phyloP scores from a whole-genome alignment of 2,797 vertebrate genomes.

The Salmo trutta region DNA sequence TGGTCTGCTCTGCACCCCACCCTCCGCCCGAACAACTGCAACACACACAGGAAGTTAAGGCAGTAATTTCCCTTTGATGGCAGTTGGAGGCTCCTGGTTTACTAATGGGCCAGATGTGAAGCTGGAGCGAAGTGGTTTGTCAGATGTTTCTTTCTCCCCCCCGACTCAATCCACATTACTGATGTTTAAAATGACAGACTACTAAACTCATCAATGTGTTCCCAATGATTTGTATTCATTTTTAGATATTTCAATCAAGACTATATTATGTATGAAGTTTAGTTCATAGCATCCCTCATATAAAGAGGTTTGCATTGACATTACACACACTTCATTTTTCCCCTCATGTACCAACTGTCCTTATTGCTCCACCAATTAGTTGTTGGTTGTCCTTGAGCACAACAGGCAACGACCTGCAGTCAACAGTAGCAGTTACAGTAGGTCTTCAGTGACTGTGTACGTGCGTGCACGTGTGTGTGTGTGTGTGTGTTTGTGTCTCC shows the following conservation, averaged over 20 bases:
- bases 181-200: slow-evolving; percentile 37
- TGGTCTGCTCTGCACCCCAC: slow-evolving; percentile 12
- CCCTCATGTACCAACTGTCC: background rate
- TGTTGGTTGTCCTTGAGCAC: background rate
- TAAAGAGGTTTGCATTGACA: background rate
- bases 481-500: slow-evolving; percentile 14
- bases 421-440: background rate
- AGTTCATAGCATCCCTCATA: background rate
- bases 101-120: slow-evolving; percentile 51
- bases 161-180: slow-evolving; percentile 16
- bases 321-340: background rate
- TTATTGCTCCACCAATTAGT: background rate
- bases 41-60: slow-evolving; percentile 47
- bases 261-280: background rate
- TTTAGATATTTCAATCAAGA: background rate
- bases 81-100: slow-evolving; percentile 33
- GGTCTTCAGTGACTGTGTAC: background rate
- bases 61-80: slow-evolving; percentile 40
- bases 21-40: background rate
- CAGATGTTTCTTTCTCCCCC: slow-evolving; percentile 14
- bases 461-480: background rate
- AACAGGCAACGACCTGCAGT: background rate
- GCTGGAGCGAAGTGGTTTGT: slow-evolving; percentile 27
- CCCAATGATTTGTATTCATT: slow-evolving; percentile 4
- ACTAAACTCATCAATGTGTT: background rate